Evolutionary conservation across 2,888 invertebrate genomes (phyloP), one percentile per base, ranked within the genome.

Genomic region (Andrena camellia): DNA sequence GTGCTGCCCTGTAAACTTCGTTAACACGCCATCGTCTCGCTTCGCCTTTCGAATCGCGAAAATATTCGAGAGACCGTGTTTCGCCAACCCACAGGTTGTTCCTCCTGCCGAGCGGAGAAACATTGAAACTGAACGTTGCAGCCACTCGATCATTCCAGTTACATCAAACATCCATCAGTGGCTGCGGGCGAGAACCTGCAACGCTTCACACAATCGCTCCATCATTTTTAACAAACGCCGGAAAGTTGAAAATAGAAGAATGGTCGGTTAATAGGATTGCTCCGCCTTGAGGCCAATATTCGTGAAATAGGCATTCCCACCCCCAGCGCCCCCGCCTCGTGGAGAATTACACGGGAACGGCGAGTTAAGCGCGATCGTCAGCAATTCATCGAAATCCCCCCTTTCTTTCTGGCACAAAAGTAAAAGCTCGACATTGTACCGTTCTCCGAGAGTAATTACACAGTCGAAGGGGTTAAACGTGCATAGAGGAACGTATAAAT

Each of bases 11-110:
- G 81, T 63, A 63, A 81, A 81, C 81, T 81, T 79, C 80, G 80
- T 80, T 72, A 79, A 72, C 81, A 81, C 81, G 80, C 81, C 80
- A 81, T 79, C 80, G 81, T 72, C 35, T 68, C 81, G 81, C 57
- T 67, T 80, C 80, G 78, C 71, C 68, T 63, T 79, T 81, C 72
- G 63, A 79, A 63, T 57, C 62, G 52, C 29, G 60, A 35, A 66
- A 71, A 78, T 67, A 71, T 57, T 26, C 70, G 60, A 48, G 54
- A 13, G 6, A n/a, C 48, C 4, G 10, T 26, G 29, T 7, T 26
- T n/a, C 13, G 13, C 31, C 20, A 48, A 20, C 67, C n/a, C 26
- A 63, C 67, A 68, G 26, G 50, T 64, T 72, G 68, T 70, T 69
- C 31, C 66, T 8, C 62, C 54, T 17, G 50, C 68, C 77, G 29